Conservation (phyloP, 2,888 invertebrate genomes). For the Epicampocera succincta region DNA sequence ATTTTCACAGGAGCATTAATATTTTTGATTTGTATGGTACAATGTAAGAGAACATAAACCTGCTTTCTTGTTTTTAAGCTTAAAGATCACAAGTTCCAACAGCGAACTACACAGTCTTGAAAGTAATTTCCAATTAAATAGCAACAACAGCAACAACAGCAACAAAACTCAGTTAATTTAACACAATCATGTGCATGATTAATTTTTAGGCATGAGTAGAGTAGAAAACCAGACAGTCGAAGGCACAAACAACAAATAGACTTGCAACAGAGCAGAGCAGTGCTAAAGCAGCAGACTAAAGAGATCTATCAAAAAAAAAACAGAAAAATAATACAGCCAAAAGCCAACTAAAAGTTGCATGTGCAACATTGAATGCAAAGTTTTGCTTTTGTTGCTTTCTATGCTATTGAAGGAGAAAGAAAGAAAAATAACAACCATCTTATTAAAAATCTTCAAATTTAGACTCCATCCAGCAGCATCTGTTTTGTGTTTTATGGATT, state of each 20-base stretch:
- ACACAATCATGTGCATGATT: slow-evolving; percentile 60
- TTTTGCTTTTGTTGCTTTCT: not conserved
- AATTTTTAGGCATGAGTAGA: slow-evolving; percentile 61
- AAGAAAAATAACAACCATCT: not conserved
- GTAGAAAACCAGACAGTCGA: slow-evolving; percentile 25
- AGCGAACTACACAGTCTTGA: slow-evolving; percentile 39
- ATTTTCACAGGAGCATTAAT: too few relatives aligned
- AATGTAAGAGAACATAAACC: slow-evolving; percentile 47
- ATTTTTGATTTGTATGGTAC: slow-evolving; percentile 1
- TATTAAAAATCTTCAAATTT: slow-evolving; percentile 5
- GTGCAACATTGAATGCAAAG: slow-evolving; percentile 32
- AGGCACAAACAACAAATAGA: not conserved
- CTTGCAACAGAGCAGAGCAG: not conserved
- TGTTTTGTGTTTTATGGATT: slow-evolving; percentile 15
- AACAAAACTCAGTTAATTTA: slow-evolving; percentile 45
- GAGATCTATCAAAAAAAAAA: not conserved
- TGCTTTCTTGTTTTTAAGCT: slow-evolving; percentile 14
- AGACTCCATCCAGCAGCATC: slow-evolving; percentile 26
- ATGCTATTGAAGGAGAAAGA: too few relatives aligned
- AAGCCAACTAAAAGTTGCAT: slow-evolving; percentile 45
- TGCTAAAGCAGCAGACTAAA: too few relatives aligned
- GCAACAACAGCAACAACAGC: not conserved
- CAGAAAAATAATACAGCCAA: slow-evolving; percentile 1
- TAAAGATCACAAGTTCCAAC: slow-evolving; percentile 25
- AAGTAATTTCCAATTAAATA: slow-evolving; percentile 32